Conservation (phyloP, 2,113 vertebrate species). For the Plotosus lineatus region DNA sequence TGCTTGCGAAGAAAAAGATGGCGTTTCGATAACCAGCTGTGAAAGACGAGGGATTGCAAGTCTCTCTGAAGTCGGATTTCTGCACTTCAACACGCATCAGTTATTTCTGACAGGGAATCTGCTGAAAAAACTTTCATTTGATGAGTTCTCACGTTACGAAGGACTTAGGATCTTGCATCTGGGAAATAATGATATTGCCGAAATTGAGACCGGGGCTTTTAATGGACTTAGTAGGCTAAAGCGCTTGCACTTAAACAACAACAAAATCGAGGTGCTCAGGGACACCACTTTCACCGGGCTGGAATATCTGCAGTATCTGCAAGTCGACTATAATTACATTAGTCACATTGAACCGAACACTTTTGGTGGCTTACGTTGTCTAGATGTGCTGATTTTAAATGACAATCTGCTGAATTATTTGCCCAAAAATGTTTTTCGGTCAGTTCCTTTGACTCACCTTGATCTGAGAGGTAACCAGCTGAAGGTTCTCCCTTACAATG, state of each 20-base stretch:
- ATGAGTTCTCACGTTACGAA: constrained; percentile 90
- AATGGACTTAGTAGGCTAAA: constrained; percentile 89
- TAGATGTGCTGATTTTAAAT: constrained; percentile 96
- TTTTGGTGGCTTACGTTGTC: constrained; percentile 83
- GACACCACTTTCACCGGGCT: constrained; percentile 92
- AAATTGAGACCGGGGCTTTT: constrained; percentile 91
- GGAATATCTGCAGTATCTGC: constrained; percentile 94
- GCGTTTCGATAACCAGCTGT: constrained; percentile 89
- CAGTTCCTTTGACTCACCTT: constrained; percentile 94
- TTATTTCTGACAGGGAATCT: constrained; percentile 92
- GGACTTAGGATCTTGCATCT: constrained; percentile 92
- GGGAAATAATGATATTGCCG: constrained; percentile 93
- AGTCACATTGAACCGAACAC: constrained; percentile 85
- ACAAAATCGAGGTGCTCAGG: constrained; percentile 89
- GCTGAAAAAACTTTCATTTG: constrained; percentile 82
- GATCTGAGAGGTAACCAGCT: constrained; percentile 94
- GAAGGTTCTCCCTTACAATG: constrained; percentile 89
- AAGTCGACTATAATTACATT: constrained; percentile 97
- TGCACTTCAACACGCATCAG: constrained; percentile 85
- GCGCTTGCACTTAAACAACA: constrained; percentile 94
- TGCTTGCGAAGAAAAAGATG: constrained; percentile 93
- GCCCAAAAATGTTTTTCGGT: constrained; percentile 89
- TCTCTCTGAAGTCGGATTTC: constrained; percentile 87
- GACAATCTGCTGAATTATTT: constrained; percentile 92
- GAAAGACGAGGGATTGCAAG: constrained; percentile 91